These are phyloP conservation scores for Barypeithes pellucidus DNA, from an alignment of 2,888 invertebrate genomes.

Conservation along the genomic window DNA sequence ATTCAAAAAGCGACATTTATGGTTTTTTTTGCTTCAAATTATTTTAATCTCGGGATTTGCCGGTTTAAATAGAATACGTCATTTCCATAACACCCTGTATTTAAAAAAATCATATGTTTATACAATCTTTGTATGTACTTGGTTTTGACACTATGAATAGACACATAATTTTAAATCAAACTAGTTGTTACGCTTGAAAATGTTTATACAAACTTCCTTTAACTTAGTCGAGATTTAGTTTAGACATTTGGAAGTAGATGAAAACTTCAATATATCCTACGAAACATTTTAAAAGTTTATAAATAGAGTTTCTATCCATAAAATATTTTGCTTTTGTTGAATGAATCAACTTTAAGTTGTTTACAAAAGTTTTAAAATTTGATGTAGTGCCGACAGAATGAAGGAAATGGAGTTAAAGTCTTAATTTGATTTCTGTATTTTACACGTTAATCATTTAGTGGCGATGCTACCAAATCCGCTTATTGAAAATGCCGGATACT, in stretches of 20 bases:
- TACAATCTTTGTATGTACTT: too few species aligned
- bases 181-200: not conserved
- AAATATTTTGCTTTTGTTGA: conserved; percentile 2
- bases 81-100: too few species aligned
- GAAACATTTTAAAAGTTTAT: conserved; percentile 10
- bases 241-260: not conserved
- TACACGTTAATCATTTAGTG: too few species aligned
- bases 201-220: not conserved
- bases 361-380: not conserved
- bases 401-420: not conserved
- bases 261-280: not conserved
- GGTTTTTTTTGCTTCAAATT: too few species aligned
- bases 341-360: not conserved
- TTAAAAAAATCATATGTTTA: too few species aligned
- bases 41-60: too few species aligned
- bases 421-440: not conserved
- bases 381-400: not conserved
- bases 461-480: too few species aligned
- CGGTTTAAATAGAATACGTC: too few species aligned
- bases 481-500: too few species aligned
- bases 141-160: not conserved
- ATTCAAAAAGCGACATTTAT: too few species aligned
- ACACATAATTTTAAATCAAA: conserved; percentile 2
- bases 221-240: not conserved
- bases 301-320: conserved; percentile 1